Evolutionary conservation across 2,888 invertebrate genomes (phyloP), one percentile per base, ranked within the genome.

Genomic region (Cataglyphis albicans): DNA sequence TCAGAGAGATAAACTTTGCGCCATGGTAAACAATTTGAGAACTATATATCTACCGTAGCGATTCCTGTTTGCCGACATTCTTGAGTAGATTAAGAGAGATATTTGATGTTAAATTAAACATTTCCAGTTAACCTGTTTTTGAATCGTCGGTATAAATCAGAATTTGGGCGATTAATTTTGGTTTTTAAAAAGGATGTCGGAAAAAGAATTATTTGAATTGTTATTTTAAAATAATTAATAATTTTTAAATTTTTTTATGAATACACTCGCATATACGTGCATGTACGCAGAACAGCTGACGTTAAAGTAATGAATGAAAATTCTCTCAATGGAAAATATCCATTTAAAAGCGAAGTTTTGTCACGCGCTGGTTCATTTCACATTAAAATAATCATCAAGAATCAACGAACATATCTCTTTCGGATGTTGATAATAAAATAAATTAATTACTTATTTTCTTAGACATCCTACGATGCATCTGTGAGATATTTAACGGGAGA

Each of bases 1-100:
- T 59, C 41, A 57, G 12, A n/a, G 41, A 25, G 59, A 41, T 57
- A 57, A 52, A 44, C 78, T 68, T 48, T 6, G 18, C 32, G 15
- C 32, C 52, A n/a, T 6, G 55, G 68, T 72, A 70, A 80, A 80
- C 78, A 80, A 80, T 72, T 59, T 29, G 55, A 25, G 44, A 80
- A 72, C 72, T 59, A 35, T 70, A n/a, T 52, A 52, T 52, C 5
- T 52, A 52, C 41, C 18, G 18, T n/a, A 1, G 44, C 72, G 18
- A 55, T 55, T 41, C n/a, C 10, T 15, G 12, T 25, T 55, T n/a
- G n/a, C 7, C 68, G 41, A 35, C 67, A 70, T 70, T 70, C 68
- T 70, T 61, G 25, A 72, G 5, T 18, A 12, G 35, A 25, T 25
- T 18, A 44, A 35, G 59, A 59, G 70, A 70, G 48, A 68, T 68